Evolutionary conservation across 2,113 vertebrate genomes (phyloP), one percentile per base, ranked within the genome.

Genomic region (Vulpes lagopus): DNA sequence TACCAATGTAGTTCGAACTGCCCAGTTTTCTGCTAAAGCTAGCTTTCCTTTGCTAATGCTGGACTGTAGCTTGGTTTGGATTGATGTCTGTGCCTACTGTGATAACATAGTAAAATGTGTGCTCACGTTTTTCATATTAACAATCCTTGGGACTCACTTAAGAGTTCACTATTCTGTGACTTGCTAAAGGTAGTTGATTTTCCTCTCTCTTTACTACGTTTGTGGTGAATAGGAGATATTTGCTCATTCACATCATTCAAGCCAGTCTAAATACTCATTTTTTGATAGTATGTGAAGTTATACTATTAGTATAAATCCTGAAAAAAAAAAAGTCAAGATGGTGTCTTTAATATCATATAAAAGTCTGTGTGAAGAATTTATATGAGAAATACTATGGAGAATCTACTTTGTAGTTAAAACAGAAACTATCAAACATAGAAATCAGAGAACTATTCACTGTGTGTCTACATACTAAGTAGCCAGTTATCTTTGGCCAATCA

Each of bases 111-210:
- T 69, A 62, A 65, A 20, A 51, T 38, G 23, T 79, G 8, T 2
- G 12, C 49, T 91, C 23, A 83, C 62, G 55, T 85, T 32, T 91
- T 93, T 55, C 23, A 53, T 60, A 49, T 96, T 80, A 69, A 69
- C 16, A 30, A 73, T 25, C 14, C 53, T 71, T n/a, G 69, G 15
- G 22, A 84, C 43, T 20, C 15, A 67, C 65, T 65, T 80, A 23
- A 43, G 76, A 91, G 19, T 91, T 94, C 67, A 71, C 87, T 93
- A 3, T 51, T 93, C 51, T 55, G 22, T 55, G 38, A 84, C 49
- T 90, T 55, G 32, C 71, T 88, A 71, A 82, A 91, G 27, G 82
- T 87, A 27, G 43, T 32, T 89, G 43, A 30, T 55, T 93, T 92
- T 71, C 62, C 25, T 86, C 30, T 80, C 3, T 35, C 38, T 94